phyloP scores from a whole-genome alignment of 1,140 invertebrate genomes.

The Onthophagus taurus region DNA sequence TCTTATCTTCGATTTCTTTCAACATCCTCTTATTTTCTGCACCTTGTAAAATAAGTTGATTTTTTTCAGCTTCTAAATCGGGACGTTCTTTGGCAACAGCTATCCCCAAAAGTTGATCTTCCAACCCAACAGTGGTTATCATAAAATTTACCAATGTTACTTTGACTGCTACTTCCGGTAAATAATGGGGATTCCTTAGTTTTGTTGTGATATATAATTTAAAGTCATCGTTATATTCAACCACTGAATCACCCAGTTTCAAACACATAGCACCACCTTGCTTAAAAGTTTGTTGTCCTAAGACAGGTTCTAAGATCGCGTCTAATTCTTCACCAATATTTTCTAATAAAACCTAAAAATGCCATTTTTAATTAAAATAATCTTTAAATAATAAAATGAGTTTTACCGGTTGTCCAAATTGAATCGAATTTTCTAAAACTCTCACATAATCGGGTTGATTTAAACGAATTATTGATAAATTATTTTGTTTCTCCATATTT shows the following conservation, averaged over 20 bases:
- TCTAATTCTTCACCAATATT: constrained; percentile 85
- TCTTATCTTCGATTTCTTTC: constrained; percentile 92
- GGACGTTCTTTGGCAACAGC: constrained; percentile 87
- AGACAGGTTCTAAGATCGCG: constrained; percentile 76
- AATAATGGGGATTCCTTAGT: constrained; percentile 83
- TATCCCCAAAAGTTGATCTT: constrained; percentile 84
- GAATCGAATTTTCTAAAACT: constrained; percentile 83
- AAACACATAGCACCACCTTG: constrained; percentile 73
- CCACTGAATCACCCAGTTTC: constrained; percentile 72
- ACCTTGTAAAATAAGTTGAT: constrained; percentile 77
- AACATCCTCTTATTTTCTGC: constrained; percentile 83
- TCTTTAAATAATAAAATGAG: too few species aligned
- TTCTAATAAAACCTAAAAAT: constrained; percentile 66
- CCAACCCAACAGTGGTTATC: constrained; percentile 81
- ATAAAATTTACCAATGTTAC: constrained; percentile 91
- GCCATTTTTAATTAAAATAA: not conserved
- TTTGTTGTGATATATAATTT: constrained; percentile 93
- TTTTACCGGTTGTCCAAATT: constrained; percentile 77
- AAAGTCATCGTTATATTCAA: constrained; percentile 81
- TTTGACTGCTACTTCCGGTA: constrained; percentile 86
- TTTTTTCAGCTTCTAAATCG: constrained; percentile 87
- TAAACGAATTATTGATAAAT: constrained; percentile 72
- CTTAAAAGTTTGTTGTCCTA: constrained; percentile 82
- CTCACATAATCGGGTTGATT: constrained; percentile 75
- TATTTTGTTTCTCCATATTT: constrained; percentile 83